These are phyloP conservation scores for Sus cebifrons DNA, from an alignment of 2,797 vertebrate species.

Conservation along the genomic window DNA sequence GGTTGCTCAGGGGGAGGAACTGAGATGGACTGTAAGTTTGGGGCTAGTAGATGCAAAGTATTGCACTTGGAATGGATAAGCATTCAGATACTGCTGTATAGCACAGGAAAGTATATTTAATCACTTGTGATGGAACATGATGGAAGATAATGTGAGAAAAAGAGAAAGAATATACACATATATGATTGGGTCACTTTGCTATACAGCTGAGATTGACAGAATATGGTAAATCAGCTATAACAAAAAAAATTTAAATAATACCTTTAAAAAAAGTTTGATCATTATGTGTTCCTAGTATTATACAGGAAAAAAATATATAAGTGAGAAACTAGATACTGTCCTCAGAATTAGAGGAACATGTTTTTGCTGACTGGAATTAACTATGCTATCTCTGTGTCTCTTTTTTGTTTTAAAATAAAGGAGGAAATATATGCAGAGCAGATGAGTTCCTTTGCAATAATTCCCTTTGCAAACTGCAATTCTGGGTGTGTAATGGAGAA, in stretches of 20 bases:
- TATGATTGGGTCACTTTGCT: too few species aligned
- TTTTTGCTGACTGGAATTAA: neutral
- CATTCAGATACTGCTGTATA: too few species aligned
- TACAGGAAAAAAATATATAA: neutral
- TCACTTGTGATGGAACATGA: too few species aligned
- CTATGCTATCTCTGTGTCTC: neutral
- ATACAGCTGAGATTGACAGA: too few species aligned
- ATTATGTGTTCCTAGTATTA: neutral
- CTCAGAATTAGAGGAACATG: neutral
- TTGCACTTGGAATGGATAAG: too few species aligned
- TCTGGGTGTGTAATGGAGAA: conserved; percentile 98
- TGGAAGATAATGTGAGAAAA: too few species aligned
- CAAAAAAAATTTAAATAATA: neutral
- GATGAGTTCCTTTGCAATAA: conserved; percentile 99
- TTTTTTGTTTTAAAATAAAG: conserved; percentile 88
- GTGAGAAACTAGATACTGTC: neutral
- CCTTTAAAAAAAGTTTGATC: rapidly evolving
- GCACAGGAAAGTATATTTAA: too few species aligned
- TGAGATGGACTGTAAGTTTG: too few species aligned
- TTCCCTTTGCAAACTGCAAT: conserved; percentile 97
- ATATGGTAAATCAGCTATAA: too few species aligned
- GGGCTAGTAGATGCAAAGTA: too few species aligned
- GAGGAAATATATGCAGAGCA: conserved; percentile 95
- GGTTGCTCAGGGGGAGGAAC: too few species aligned
- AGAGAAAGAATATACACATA: too few species aligned